Evolutionary conservation across 2,113 vertebrate genomes (phyloP).

Genomic region (Vulpes ferrilata): DNA sequence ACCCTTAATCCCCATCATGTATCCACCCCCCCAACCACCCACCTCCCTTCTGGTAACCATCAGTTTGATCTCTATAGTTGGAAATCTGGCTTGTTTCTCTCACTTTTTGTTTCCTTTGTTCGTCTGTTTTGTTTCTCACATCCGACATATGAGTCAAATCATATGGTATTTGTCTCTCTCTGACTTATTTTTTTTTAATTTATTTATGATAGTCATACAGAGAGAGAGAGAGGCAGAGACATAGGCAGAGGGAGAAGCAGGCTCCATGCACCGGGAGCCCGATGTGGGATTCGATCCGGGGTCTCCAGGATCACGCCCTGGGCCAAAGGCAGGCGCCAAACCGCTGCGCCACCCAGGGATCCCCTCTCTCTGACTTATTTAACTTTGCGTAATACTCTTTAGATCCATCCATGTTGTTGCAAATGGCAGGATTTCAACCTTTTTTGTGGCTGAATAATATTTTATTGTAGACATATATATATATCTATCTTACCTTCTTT

Average conservation of each 20-base stretch:
- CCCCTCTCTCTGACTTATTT: not conserved
- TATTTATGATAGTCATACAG: no score
- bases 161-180: not conserved
- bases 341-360: no score
- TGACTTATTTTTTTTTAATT: not conserved
- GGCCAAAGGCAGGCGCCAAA: no score
- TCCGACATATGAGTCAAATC: not conserved
- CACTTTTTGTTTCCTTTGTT: not conserved
- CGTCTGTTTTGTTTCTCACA: not conserved
- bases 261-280: no score
- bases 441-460: not conserved
- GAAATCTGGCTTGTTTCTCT: not conserved
- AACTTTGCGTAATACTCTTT: not conserved
- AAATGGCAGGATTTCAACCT: not conserved
- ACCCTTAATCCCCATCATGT: not conserved
- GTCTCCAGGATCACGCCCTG: no score
- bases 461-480: not conserved
- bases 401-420: not conserved
- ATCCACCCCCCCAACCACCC: no score
- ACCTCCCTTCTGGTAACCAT: no score
- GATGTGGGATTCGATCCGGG: no score
- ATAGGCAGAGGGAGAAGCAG: no score
- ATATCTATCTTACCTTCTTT: not conserved
- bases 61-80: not conserved
- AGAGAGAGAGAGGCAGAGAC: no score